phyloP scores from a whole-genome alignment of 2,797 vertebrate genomes.

The Gobio occitaniae region DNA sequence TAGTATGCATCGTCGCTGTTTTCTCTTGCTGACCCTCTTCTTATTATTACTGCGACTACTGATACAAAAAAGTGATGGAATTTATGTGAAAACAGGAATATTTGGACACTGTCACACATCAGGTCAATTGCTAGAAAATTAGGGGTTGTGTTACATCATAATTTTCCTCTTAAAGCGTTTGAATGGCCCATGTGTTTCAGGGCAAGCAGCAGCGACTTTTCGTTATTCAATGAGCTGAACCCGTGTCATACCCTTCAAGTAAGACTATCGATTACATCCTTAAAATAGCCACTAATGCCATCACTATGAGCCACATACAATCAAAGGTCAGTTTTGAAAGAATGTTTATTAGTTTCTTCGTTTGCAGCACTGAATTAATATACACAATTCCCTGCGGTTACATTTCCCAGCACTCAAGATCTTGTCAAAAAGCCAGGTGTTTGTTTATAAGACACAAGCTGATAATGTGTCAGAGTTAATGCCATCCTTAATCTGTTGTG shows the following conservation, averaged over 20 bases:
- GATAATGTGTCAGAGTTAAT: conserved; percentile 49
- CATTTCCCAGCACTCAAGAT: conserved; percentile 2
- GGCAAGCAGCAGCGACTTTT: not conserved
- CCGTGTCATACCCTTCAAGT: not conserved
- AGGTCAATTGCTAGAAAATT: not conserved
- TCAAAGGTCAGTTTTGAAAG: not conserved
- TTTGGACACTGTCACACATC: not conserved
- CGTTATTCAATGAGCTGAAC: not conserved
- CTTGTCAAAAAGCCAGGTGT: conserved; percentile 41
- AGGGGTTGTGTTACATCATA: not conserved
- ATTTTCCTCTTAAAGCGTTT: not conserved
- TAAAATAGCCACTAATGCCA: not conserved
- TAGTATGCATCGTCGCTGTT: not conserved
- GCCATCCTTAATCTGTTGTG: conserved; percentile 34
- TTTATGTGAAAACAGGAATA: not conserved
- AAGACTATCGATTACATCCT: not conserved
- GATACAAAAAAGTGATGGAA: not conserved
- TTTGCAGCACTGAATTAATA: not conserved
- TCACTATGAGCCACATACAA: not conserved
- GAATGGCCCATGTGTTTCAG: not conserved
- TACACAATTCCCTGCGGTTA: not conserved
- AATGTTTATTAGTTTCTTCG: not conserved
- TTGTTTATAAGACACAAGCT: conserved; percentile 46
- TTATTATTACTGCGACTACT: not conserved
- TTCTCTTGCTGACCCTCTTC: not conserved